phyloP scores from a whole-genome alignment of 2,888 invertebrate genomes.

The Calliscelio sp. region DNA sequence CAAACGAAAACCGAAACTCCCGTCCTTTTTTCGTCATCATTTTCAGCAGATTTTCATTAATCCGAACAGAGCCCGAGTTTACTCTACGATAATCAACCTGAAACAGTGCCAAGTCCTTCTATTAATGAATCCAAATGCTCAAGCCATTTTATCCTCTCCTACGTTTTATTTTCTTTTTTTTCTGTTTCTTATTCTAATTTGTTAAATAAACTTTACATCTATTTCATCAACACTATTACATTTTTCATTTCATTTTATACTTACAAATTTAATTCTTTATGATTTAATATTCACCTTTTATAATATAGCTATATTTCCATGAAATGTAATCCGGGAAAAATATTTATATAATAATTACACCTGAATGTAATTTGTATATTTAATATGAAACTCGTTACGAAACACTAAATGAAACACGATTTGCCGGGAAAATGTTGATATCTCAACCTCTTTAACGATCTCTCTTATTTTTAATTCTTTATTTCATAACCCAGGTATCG shows the following conservation, averaged over 20 bases:
- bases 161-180: background rate
- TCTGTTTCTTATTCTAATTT: background rate
- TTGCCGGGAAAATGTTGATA: background rate
- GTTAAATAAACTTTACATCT: too few relatives aligned
- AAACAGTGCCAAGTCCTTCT: background rate
- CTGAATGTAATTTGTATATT: background rate
- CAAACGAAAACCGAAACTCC: constrained; percentile 61
- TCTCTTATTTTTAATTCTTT: background rate
- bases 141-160: background rate
- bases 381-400: constrained; percentile 15
- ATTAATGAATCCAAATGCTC: constrained; percentile 3
- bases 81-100: constrained; percentile 6
- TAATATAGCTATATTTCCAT: too few relatives aligned
- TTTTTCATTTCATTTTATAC: too few relatives aligned
- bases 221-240: too few relatives aligned
- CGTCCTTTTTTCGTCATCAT: constrained; percentile 38
- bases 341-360: constrained; percentile 1
- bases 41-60: constrained; percentile 47
- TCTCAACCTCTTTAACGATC: constrained; percentile 9
- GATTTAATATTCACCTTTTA: too few relatives aligned
- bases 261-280: too few relatives aligned
- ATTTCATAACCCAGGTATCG: background rate
- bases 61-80: background rate
- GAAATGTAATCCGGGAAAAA: too few relatives aligned
- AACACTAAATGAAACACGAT: constrained; percentile 25